Evolutionary conservation across 2,113 vertebrate genomes (phyloP), one percentile per base, ranked within the genome.

Genomic region (Circaetus cinerascens): DNA sequence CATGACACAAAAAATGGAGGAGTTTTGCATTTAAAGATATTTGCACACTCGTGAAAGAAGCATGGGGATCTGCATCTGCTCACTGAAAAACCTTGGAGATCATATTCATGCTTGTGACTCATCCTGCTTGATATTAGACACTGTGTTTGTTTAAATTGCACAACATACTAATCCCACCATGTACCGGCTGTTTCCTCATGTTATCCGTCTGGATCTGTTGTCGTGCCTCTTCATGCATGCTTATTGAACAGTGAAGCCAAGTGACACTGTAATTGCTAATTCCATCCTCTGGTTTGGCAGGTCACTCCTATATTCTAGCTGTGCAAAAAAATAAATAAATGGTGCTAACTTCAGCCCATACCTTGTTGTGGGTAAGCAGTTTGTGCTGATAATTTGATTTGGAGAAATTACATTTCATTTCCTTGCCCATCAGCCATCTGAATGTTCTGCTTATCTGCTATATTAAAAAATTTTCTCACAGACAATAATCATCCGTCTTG

Each of bases 191-290:
- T 80, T 97, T 93, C 86, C 72, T 95, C 5, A 0, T 45, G 91
- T 95, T 95, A 90, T 95, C 95, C 76, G 27, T 96, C 95, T 95
- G 90, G 82, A 96, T 97, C 95, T 93, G 68, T 55, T 93, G 75
- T 83, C 51, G 5, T 90, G 88, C 88, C 94, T 93, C 94, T 88
- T 95, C 82, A 93, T 63, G 94, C 45, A 20, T 67, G 53, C 4
- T 1, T 88, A 64, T 79, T 46, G 83, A 95, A 83, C 62, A n/a
- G 46, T 21, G 43, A 86, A 84, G 78, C 81, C 78, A 72, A 94
- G 78, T 68, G 90, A 88, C 85, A 56, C 38, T 27, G n/a, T 86
- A 84, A 72, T 68, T 86, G 72, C 88, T 83, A 51, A 73, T 93
- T 94, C 82, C 82, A 76, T 86, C 79, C 50, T 76, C 82, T 90